Base-by-base conservation (phyloP, 2,797 vertebrate species). In the Melanotaenia trifasciata region DNA sequence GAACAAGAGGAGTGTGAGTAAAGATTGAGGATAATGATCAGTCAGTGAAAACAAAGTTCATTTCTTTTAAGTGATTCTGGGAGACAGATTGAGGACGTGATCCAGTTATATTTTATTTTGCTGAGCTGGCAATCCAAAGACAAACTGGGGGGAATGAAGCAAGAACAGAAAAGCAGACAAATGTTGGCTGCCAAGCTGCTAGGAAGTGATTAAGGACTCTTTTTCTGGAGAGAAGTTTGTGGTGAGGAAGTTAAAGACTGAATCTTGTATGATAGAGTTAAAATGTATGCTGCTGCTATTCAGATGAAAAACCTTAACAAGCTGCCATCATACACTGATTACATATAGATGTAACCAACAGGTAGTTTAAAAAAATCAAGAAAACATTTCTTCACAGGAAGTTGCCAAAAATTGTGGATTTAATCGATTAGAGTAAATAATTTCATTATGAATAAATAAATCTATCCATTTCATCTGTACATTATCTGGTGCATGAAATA, bases 111-210 rank as follows among this genome's bases (percentile, higher is more conserved):
- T 33, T 43, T 16, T 47, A 33, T 78, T 81, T 72, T 84, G 83
- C 79, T 88, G 84, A 90, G 88, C 67, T 79, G 68, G 70, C 20
- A 24, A 36, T 32, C 28, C 56, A 47, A 61, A 81, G 71, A 81
- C 67, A 67, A 76, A 73, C 65, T 58, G 51, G 58, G 62, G 45
- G 59, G 74, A 68, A 61, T 47, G 32, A 74, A 54, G 47, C 13
- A 32, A 78, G 76, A 72, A 74, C 45, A 33, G 59, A 2, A 30
- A 14, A 53, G 66, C 56, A 80, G 71, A 80, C 70, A 75, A 64
- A 76, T 70, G 81, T 43, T 66, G 24, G 51, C 70, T 79, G 81
- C 68, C 76, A 77, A 76, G 66, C 51, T 18, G 18, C 65, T 57
- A 64, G 50, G 66, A 70, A 58, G 58, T 68, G 68, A 88, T 82